Conservation (phyloP, 2,888 invertebrate species). For the Beris chalybata region DNA sequence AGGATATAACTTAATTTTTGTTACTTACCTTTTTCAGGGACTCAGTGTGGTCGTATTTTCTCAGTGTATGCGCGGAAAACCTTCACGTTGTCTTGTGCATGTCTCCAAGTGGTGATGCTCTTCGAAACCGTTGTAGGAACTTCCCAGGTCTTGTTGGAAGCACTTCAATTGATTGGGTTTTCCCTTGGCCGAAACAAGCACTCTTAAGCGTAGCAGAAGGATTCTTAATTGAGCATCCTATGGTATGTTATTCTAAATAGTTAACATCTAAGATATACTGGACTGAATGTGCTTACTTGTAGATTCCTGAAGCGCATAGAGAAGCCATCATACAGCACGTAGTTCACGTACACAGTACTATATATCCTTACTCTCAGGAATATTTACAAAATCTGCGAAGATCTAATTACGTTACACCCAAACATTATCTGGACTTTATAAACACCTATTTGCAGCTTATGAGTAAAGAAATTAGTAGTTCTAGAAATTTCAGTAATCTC, state of each 20-base stretch:
- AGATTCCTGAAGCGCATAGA: constrained; percentile 69
- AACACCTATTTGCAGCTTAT: constrained; percentile 75
- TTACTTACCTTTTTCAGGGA: constrained; percentile 62
- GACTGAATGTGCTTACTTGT: constrained; percentile 38
- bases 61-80: constrained; percentile 76
- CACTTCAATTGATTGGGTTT: constrained; percentile 92
- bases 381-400: constrained; percentile 75
- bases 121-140: constrained; percentile 82
- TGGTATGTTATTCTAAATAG: constrained; percentile 49
- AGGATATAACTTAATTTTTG: constrained; percentile 1
- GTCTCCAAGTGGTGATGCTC: constrained; percentile 82
- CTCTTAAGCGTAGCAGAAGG: constrained; percentile 84
- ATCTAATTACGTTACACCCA: constrained; percentile 87
- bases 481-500: not conserved
- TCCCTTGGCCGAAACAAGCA: constrained; percentile 91
- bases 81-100: constrained; percentile 88
- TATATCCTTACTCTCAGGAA: constrained; percentile 70
- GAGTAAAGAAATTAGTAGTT: constrained; percentile 54
- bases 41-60: constrained; percentile 83
- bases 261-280: not conserved
- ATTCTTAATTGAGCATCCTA: constrained; percentile 71
- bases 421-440: constrained; percentile 87
- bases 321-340: constrained; percentile 78
- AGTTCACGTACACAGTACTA: constrained; percentile 80
- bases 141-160: constrained; percentile 92